These are phyloP conservation scores for Torymus texanus DNA, from an alignment of 2,888 invertebrate genomes.

Conservation along the genomic window DNA sequence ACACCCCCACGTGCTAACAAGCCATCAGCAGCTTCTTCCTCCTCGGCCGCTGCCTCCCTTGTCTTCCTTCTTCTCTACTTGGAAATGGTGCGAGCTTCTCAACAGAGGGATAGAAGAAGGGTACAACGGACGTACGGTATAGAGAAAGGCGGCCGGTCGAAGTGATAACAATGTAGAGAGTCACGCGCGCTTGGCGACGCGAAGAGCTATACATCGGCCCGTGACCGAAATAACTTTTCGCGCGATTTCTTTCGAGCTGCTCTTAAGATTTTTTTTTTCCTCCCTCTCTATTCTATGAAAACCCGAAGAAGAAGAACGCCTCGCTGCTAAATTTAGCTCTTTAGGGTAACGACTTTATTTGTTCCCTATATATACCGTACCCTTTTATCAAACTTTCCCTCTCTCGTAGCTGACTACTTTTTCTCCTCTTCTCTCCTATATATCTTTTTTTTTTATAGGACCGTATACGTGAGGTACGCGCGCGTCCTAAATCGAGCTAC, in stretches of 20 bases:
- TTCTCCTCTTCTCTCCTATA: neutral
- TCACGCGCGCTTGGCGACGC: neutral
- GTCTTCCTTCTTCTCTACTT: too few relatives aligned
- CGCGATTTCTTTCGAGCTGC: constrained; percentile 38
- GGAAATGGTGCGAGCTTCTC: neutral
- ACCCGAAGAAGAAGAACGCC: neutral
- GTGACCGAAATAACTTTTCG: constrained; percentile 52
- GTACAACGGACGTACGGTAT: neutral
- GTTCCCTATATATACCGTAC: neutral
- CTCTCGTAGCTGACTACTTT: neutral
- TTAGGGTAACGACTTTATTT: constrained; percentile 42
- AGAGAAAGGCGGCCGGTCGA: neutral
- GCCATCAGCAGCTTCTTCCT: neutral
- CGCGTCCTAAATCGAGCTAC: too few relatives aligned
- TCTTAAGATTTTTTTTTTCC: constrained; percentile 30
- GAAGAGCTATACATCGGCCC: constrained; percentile 14
- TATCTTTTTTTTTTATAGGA: neutral
- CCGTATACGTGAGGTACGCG: too few relatives aligned
- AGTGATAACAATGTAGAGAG: constrained; percentile 39
- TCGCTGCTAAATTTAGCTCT: constrained; percentile 51
- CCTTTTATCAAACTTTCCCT: neutral
- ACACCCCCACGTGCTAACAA: neutral
- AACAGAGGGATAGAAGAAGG: neutral
- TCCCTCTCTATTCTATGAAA: neutral
- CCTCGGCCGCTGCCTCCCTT: too few relatives aligned